Base-by-base conservation (phyloP, 2,113 vertebrate species). In the Ageneiosus marmoratus region DNA sequence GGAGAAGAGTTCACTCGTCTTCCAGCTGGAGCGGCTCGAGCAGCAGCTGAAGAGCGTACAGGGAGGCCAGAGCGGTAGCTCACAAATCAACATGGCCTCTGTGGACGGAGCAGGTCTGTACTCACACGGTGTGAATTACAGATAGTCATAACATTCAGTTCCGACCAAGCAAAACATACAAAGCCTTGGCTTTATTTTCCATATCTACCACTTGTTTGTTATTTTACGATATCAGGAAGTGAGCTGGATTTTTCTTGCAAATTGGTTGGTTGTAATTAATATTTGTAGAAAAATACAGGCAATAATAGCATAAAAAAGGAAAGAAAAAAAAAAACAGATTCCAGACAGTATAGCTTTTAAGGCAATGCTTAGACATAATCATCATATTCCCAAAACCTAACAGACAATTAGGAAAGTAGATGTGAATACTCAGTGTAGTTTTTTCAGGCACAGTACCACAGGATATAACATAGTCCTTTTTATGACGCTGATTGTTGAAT, bases 11-110 rank as follows among this genome's bases (percentile, higher is more conserved):
- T 96, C 98, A 0, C 95, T 99, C 60, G 96, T 96, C 80, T 98
- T 98, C 89, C 98, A 99, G 82, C 93, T 99, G 88, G 98, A 99
- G 91, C 93, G 96, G 22, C 92, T 99, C 0, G 97, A 99, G 77
- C 95, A 97, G 65, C 98, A 98, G 90, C 89, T 98, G 86, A 98
- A 96, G 89, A 93, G 69, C 7, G 34, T 91, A n/a, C 91, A 97
- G 83, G 95, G 96, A 0, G 90, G 92, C 13, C 89, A 90, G 34
- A 84, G 89, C 13, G 95, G 90, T 0, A 95, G 95, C 1, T 90
- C 95, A 2, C 86, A 95, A 73, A 97, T 99, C 88, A 98, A 96
- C 76, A 98, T 99, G 96, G 87, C 94, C 34, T 92, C 85, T 20
- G 50, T 97, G 15, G 97, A 99, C 9, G 92, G 84, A 51, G 89